Evolutionary conservation across 2,888 invertebrate genomes (phyloP), one percentile per base, ranked within the genome.

Genomic region (Sinodicranocentrus sp.): DNA sequence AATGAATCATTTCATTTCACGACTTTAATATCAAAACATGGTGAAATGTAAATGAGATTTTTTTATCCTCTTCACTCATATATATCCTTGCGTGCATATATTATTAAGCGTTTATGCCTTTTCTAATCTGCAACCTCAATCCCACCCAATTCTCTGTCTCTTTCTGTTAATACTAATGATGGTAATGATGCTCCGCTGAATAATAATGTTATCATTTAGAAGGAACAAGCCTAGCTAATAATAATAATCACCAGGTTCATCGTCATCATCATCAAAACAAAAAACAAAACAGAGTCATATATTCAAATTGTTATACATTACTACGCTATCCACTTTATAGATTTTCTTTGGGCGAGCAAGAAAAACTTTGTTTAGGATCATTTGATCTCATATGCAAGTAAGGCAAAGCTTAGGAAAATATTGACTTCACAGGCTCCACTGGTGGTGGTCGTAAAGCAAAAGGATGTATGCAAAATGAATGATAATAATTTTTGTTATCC

Each of bases 11-110:
- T 57, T 57, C 57, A 57, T 57, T 57, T 57, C 57, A 57, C 57
- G 57, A 57, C 57, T 57, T 57, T 23, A 25, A 54, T 52, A 70
- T 28, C 39, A 63, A 33, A 63, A 33, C 70, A 25, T 52, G 70
- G 52, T 70, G 70, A 70, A 70, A 70, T 70, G 70, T 54, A 70
- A 70, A 70, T 70, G 52, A 52, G 54, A 43, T 67, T 70, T 26
- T 17, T 57, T 23, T 19, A 1, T 6, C 21, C 13, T 33, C 10
- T 3, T 23, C 5, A 33, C 33, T 33, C 5, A 33, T 6, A 33
- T 33, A 33, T 33, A 33, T 33, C n/a, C n/a, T n/a, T 1, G 21
- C 25, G 25, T 25, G 25, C 57, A 25, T 57, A 21, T 25, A n/a
- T 17, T 17, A 52, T 57, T 57, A 48, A 17, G 52, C n/a, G n/a